Base-by-base conservation (phyloP, 2,113 vertebrate species). In the Strigops habroptila region DNA sequence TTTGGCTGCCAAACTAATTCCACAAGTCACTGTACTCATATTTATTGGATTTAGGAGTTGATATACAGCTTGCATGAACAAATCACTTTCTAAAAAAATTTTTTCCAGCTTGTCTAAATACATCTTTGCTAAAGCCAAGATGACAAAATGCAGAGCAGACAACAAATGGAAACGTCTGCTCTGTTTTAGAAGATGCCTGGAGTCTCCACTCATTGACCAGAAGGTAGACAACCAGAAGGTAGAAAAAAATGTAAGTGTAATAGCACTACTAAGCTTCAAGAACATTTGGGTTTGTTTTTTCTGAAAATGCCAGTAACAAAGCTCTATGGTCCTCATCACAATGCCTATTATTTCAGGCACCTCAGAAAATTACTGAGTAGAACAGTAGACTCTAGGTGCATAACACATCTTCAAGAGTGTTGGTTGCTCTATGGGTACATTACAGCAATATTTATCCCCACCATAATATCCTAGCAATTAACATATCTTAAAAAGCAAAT, bases 291-390 rank as follows among this genome's bases (percentile, higher is more conserved):
- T 88, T 35, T 65, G 28, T 30, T 73, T 74, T 74, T 53, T 18
- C 43, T 74, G 70, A 49, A 69, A 51, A 75, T 22, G 13, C 15
- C 41, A 52, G 21, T 49, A 27, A 37, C 31, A 71, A 53, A 87
- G 24, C 28, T 44, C 24, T 43, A 3, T 3, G 9, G 24, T 23
- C 18, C 33, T 18, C 15, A 55, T 51, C n/a, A 51, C 0, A 0
- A 21, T 7, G 12, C 13, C 31, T 35, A 4, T 22, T n/a, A 5
- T 27, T 49, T 37, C 17, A 75, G 69, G 44, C 76, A n/a, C 17
- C 14, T 48, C 64, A 43, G n/a, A 78, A 57, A 48, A 43, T 10
- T 30, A 25, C 18, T 4, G n/a, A 68, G n/a, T 21, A 28, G n/a
- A 44, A 62, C 64, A 86, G 46, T 9, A 55, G 18, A 52, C 60